Evolutionary conservation across 2,113 vertebrate genomes (phyloP), one percentile per base, ranked within the genome.

Genomic region (Emydocephalus ijimae): DNA sequence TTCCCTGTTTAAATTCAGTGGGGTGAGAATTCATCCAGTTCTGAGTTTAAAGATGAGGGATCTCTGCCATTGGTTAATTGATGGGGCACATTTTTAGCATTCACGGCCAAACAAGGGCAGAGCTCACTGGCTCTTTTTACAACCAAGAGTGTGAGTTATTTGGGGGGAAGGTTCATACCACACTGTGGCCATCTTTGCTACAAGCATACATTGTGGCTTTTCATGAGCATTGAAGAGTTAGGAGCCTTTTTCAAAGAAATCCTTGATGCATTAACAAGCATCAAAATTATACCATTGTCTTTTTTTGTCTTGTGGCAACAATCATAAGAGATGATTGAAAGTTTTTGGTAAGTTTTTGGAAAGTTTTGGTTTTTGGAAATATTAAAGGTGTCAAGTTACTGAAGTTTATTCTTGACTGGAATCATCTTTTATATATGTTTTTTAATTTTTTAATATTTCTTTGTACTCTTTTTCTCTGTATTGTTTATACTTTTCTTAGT

Each of bases 51-150:
- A 39, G 86, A 87, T 86, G 74, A n/a, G 39, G 24, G 18, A 9
- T 34, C 74, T 92, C 57, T 89, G 88, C 81, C 43, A 3, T 34
- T 56, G 90, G 34, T 87, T 86, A 87, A 69, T 74, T 55, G 91
- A 93, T 14, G 64, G 56, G 74, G 74, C 45, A 86, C 74, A 23
- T 64, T 93, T 92, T 69, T 90, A 92, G 88, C 88, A 64, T 55
- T 74, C n/a, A 61, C 11, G 3, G 23, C 90, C 90, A 87, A 93
- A 93, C 87, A 93, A 54, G 90, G 87, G 90, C 55, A 89, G 43
- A 45, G 48, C 34, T n/a, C 87, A 55, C 90, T 61, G n/a, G 69
- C 21, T 56, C 57, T 85, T 91, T 91, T 89, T 54, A 89, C 21
- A 45, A 85, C 54, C 14, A 43, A 23, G 18, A 11, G 45, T 90